These are phyloP conservation scores for Chironomus tentans DNA, from an alignment of 2,888 invertebrate genomes.

Conservation along the genomic window DNA sequence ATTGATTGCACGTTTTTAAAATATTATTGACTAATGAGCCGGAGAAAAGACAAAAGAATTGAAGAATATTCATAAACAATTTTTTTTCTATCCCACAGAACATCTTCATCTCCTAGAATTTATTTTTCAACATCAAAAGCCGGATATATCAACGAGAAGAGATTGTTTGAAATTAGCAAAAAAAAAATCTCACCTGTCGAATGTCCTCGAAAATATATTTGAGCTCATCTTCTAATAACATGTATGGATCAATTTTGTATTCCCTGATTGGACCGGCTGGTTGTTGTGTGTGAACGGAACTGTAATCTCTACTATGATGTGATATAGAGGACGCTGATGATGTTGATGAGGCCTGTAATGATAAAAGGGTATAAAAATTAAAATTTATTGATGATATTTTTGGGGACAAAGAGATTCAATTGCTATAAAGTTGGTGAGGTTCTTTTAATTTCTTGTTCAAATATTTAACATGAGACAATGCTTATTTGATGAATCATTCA, in stretches of 20 bases:
- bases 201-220: conserved; percentile 79
- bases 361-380: not conserved
- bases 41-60: too few species aligned
- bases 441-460: too few species aligned
- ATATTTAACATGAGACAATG: too few species aligned
- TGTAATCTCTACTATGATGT: conserved; percentile 45
- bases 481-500: too few species aligned
- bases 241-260: conserved; percentile 78
- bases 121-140: not conserved
- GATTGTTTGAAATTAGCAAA: not conserved
- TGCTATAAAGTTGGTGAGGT: not conserved
- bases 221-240: conserved; percentile 76
- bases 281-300: conserved; percentile 68
- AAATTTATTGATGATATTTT: not conserved
- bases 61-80: too few species aligned
- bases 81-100: too few species aligned
- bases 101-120: too few species aligned
- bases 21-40: too few species aligned
- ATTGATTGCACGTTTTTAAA: too few species aligned
- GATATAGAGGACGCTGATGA: conserved; percentile 27
- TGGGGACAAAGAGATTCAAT: not conserved
- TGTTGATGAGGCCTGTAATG: conserved; percentile 11
- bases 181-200: conserved; percentile 54
- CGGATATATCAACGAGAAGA: not conserved
- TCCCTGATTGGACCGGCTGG: conserved; percentile 68